A percentile compares a stretch with the other conserved stretches of the same genome.
Evolutionary conservation across 2,888 invertebrate species (phyloP).

Genomic region (Lycocerus yunnanus): DNA sequence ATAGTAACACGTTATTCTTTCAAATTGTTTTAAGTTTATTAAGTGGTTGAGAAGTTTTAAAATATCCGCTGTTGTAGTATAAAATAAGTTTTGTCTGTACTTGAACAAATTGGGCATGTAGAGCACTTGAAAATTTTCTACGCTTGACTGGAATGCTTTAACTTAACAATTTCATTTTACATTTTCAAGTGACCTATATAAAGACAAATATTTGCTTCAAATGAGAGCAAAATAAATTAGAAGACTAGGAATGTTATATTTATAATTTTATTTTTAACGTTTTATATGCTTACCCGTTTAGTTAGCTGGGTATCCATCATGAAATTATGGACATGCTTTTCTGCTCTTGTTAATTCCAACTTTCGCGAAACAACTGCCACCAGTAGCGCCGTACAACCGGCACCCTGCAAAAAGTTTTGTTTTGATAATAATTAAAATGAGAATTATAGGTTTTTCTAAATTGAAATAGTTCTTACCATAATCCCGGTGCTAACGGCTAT

Average conservation of each 20-base stretch:
- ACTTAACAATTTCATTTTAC: background rate
- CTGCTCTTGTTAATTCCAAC: slow-evolving; percentile 97
- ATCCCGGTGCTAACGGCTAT: slow-evolving; percentile 99
- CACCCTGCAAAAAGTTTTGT: slow-evolving; percentile 69
- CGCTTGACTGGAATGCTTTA: background rate
- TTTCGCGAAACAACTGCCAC: slow-evolving; percentile 99
- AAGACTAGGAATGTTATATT: background rate
- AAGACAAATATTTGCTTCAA: background rate
- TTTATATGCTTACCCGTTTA: slow-evolving; percentile 85
- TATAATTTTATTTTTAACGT: background rate
- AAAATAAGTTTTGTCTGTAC: background rate
- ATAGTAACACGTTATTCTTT: no score
- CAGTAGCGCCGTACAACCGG: slow-evolving; percentile 97
- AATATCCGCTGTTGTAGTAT: background rate
- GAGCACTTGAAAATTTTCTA: background rate
- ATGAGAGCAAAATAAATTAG: background rate
- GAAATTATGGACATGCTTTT: slow-evolving; percentile 99
- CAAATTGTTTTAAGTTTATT: background rate
- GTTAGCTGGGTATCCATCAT: slow-evolving; percentile 99
- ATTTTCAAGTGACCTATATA: background rate
- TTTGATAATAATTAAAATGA: background rate
- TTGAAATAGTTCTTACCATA: slow-evolving; percentile 77
- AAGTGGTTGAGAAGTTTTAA: background rate
- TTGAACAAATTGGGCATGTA: background rate
- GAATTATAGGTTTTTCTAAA: background rate